These are phyloP conservation scores for Panopea generosa DNA, from an alignment of 2,888 invertebrate genomes.

Conservation along the genomic window DNA sequence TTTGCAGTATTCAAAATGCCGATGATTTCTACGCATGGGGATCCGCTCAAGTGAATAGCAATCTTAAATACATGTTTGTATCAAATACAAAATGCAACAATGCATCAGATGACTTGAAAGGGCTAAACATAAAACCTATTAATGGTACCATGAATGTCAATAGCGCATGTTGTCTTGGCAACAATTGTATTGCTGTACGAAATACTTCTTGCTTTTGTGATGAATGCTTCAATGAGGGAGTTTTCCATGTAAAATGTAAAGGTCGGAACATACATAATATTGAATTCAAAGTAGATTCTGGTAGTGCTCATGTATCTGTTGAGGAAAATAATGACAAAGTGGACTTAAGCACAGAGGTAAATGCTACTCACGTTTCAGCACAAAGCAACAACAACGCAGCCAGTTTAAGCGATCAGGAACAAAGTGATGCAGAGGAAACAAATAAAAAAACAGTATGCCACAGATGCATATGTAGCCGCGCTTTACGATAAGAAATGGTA, in stretches of 20 bases:
- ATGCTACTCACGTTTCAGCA: too few relatives aligned
- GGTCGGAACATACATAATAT: slow-evolving; percentile 24
- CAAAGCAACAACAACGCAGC: too few relatives aligned
- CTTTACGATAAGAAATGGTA: too few relatives aligned
- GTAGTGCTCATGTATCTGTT: too few relatives aligned
- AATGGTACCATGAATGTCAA: slow-evolving; percentile 39
- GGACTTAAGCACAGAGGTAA: slow-evolving; percentile 2
- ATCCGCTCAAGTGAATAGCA: background rate
- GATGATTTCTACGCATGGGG: background rate
- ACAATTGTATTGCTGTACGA: slow-evolving; percentile 6
- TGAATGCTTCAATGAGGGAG: slow-evolving; percentile 21
- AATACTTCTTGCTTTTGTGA: slow-evolving; percentile 38
- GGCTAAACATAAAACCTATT: slow-evolving; percentile 23
- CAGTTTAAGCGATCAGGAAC: too few relatives aligned
- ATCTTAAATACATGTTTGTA: slow-evolving; percentile 33
- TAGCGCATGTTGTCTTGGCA: slow-evolving; percentile 18
- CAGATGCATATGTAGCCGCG: too few relatives aligned
- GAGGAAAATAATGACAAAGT: background rate
- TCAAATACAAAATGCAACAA: slow-evolving; percentile 15
- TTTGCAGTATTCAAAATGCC: background rate
- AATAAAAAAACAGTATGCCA: too few relatives aligned
- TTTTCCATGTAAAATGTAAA: slow-evolving; percentile 8
- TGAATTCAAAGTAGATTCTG: background rate
- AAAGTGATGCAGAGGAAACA: too few relatives aligned
- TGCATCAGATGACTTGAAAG: background rate